phyloP scores from a whole-genome alignment of 2,797 vertebrate genomes.

The Bovichtus variegatus region DNA sequence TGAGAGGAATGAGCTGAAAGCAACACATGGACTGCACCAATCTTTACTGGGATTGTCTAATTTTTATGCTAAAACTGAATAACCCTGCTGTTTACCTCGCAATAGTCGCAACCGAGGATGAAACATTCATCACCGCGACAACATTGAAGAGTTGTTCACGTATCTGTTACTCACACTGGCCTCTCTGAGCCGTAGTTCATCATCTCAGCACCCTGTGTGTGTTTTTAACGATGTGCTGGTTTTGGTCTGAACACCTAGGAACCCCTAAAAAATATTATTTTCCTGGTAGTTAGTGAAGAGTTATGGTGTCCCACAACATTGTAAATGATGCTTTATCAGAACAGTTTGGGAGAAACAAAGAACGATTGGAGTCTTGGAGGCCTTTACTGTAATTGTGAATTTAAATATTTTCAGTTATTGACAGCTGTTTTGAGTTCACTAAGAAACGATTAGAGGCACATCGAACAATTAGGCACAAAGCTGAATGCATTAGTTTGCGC shows the following conservation, averaged over 20 bases:
- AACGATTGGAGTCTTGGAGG: background rate
- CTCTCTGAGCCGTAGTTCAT: background rate
- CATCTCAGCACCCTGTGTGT: background rate
- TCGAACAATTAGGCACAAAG: slow-evolving; percentile 27
- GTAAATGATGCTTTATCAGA: background rate
- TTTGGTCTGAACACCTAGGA: background rate
- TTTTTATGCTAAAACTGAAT: too few species aligned
- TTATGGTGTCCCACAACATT: background rate
- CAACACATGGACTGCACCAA: too few species aligned
- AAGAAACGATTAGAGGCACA: slow-evolving; percentile 18
- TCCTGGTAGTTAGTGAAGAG: background rate
- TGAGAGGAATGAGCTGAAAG: too few species aligned
- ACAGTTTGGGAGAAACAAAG: background rate
- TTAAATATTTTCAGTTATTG: background rate
- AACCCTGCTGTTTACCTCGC: too few species aligned
- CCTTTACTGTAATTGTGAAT: background rate
- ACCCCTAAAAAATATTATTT: background rate
- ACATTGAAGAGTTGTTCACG: background rate
- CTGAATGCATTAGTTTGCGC: slow-evolving; percentile 38
- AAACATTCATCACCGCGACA: background rate
- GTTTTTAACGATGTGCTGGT: background rate
- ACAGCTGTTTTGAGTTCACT: slow-evolving; percentile 7
- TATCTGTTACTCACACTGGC: background rate
- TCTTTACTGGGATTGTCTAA: background rate
- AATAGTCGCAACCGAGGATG: too few species aligned